A percentile compares a stretch with the other conserved stretches of the same genome.
Conservation (phyloP, 2,888 invertebrate genomes). For the Microdon myrmicae region DNA sequence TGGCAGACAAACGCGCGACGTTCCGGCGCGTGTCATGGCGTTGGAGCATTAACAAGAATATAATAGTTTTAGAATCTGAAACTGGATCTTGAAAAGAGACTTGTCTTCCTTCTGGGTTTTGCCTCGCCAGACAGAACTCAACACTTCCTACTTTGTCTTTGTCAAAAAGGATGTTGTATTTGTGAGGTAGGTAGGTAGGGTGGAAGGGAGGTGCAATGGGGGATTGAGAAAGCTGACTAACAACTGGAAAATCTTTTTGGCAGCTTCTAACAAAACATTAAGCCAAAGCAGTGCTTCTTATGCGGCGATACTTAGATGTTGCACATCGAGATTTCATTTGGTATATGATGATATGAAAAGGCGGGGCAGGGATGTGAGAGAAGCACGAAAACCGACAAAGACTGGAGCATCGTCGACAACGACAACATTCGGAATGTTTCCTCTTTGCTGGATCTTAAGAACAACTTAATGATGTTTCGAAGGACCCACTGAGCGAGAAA, state of each 20-base stretch:
- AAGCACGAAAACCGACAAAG: no score
- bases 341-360: conserved; percentile 29
- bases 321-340: conserved; percentile 35
- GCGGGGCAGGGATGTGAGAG: conserved; percentile 36
- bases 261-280: conserved; percentile 42
- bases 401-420: conserved; percentile 39
- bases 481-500: conserved; percentile 27
- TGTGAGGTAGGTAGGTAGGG: background rate
- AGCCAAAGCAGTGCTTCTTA: conserved; percentile 9
- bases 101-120: conserved; percentile 6
- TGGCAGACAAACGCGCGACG: conserved; percentile 1
- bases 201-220: background rate
- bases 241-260: conserved; percentile 48
- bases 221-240: conserved; percentile 3
- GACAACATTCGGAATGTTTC: background rate
- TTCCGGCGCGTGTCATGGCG: conserved; percentile 12
- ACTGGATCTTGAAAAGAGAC: conserved; percentile 8
- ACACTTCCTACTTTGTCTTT: conserved; percentile 34
- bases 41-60: conserved; percentile 38
- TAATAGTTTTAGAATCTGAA: conserved; percentile 34
- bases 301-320: conserved; percentile 11
- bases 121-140: conserved; percentile 1
- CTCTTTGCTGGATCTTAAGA: conserved; percentile 2
- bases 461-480: conserved; percentile 41
- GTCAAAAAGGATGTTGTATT: conserved; percentile 26